phyloP scores from a whole-genome alignment of 1,140 invertebrate genomes.

The Stegodyphus mimosarum region DNA sequence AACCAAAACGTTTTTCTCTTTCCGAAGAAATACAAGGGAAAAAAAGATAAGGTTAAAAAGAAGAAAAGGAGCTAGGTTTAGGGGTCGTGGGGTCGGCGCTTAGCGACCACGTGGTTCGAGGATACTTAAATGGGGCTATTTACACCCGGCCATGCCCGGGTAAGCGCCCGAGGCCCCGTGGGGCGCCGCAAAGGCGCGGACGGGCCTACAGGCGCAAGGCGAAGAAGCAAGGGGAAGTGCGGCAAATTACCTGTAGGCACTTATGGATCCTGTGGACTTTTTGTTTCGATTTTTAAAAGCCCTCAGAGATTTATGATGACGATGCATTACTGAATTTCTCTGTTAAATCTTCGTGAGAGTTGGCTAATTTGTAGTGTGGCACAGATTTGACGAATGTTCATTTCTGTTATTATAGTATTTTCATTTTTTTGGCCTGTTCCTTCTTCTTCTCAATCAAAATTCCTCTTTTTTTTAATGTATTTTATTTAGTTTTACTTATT shows the following conservation, averaged over 20 bases:
- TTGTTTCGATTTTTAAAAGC: slow-evolving; percentile 25
- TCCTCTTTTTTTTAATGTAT: no score
- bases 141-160: slow-evolving; percentile 35
- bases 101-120: slow-evolving; percentile 36
- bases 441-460: no score
- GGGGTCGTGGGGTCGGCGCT: slow-evolving; percentile 2
- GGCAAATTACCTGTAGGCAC: slow-evolving; percentile 28
- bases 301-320: slow-evolving; percentile 33
- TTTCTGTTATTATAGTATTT: no score
- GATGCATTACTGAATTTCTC: no score
- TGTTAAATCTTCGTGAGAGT: no score
- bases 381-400: no score
- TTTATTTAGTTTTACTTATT: no score
- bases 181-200: background rate
- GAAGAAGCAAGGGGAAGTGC: background rate
- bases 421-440: no score
- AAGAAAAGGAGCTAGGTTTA: background rate
- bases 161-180: background rate
- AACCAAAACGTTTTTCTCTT: slow-evolving; percentile 42
- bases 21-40: background rate
- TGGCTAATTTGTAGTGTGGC: no score
- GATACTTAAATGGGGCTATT: slow-evolving; percentile 54
- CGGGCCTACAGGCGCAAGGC: background rate
- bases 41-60: background rate
- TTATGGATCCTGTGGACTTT: slow-evolving; percentile 19